Evolutionary conservation across 2,888 invertebrate genomes (phyloP).

Genomic region (Drosophila nr. perissopoda): DNA sequence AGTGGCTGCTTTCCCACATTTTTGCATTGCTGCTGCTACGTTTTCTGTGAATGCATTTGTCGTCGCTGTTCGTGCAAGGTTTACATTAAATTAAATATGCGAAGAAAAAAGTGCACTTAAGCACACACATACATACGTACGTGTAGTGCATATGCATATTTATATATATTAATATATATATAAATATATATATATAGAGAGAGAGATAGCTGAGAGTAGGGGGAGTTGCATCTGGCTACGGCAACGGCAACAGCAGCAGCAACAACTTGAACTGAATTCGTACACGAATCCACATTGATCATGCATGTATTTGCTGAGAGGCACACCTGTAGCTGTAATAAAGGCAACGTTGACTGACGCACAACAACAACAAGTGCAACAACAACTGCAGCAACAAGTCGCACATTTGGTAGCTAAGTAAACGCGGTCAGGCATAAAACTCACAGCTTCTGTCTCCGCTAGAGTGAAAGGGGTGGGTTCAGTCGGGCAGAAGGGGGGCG

Average conservation of each 20-base stretch:
- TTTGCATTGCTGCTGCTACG: not conserved
- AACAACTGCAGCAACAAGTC: slow-evolving; percentile 22
- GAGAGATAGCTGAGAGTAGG: not conserved
- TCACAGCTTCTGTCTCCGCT: slow-evolving; percentile 17
- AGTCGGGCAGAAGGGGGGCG: not conserved
- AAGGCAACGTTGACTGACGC: slow-evolving; percentile 46
- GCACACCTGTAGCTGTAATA: slow-evolving; percentile 63
- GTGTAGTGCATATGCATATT: not conserved
- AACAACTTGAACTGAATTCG: slow-evolving; percentile 65
- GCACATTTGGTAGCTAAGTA: slow-evolving; percentile 52
- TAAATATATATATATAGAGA: slow-evolving; percentile 2
- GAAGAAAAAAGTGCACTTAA: slow-evolving; percentile 1
- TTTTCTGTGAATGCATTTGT: slow-evolving; percentile 24
- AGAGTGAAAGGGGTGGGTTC: not conserved
- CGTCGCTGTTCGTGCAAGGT: slow-evolving; percentile 28
- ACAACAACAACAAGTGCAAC: slow-evolving; percentile 16
- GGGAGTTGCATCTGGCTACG: not conserved
- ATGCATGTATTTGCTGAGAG: slow-evolving; percentile 52
- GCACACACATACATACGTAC: not conserved
- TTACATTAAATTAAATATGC: slow-evolving; percentile 35
- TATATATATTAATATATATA: not conserved
- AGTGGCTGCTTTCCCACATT: slow-evolving; percentile 32
- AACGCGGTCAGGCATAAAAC: slow-evolving; percentile 66
- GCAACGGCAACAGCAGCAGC: not conserved
- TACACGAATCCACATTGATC: slow-evolving; percentile 68